Base-by-base conservation (phyloP, 2,113 vertebrate species). In the Parotia lawesii region DNA sequence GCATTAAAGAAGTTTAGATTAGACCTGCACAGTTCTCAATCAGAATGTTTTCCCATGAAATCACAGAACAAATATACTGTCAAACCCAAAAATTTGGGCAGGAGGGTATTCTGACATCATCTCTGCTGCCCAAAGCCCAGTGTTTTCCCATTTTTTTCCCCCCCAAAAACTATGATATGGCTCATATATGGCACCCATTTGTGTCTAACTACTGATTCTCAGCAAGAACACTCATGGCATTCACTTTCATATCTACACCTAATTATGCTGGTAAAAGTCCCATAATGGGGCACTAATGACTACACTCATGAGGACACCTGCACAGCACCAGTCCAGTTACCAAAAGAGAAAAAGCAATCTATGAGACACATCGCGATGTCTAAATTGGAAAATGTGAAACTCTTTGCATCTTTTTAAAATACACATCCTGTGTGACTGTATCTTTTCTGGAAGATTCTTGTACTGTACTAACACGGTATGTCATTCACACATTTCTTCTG, bases 291-390 rank as follows among this genome's bases (percentile, higher is more conserved):
- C 23, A 61, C 35, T 35, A 29, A 37, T 8, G 24, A 54, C 48
- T 57, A 13, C 47, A 58, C 20, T 31, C 74, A 38, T 0, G 8
- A 84, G 33, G n/a, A 33, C 17, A 22, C 12, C 37, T 40, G 38
- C 57, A 47, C 8, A 85, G 69, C 38, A 51, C 17, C 6, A 4
- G 12, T 54, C 42, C 60, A 57, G 12, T 48, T 47, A 38, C 1
- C 11, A 22, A 27, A 23, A 33, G 0, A 56, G 25, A 25, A 47
- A 37, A 74, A 38, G 29, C 11, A 8, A 22, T 14, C 50, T 33
- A 0, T 16, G 15, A 45, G 10, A 45, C 18, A 54, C 0, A 0
- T 9, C 24, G 51, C 15, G 57, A 56, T 4, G 35, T 1, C 1
- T 5, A 25, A 73, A 72, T 0, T 31, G 2, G 14, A 67, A 56